These are phyloP conservation scores for Harpalus rubripes DNA, from an alignment of 2,888 invertebrate genomes.

Conservation along the genomic window DNA sequence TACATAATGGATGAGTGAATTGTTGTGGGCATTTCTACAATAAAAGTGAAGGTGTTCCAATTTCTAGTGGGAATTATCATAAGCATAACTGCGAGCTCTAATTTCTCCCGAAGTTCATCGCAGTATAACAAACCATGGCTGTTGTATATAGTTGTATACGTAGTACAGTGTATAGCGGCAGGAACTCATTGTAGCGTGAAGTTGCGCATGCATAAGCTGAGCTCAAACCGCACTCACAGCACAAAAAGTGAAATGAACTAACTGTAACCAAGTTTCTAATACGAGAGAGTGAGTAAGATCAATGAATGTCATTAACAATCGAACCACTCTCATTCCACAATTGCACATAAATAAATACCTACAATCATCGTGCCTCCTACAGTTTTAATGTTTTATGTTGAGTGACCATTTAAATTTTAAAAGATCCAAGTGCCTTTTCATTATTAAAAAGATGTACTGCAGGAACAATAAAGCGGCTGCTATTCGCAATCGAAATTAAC, in stretches of 20 bases:
- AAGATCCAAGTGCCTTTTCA: too few relatives aligned
- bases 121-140: too few relatives aligned
- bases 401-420: too few relatives aligned
- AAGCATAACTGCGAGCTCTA: neutral
- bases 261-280: conserved; percentile 55
- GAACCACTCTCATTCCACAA: neutral
- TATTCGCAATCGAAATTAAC: too few relatives aligned
- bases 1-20: neutral
- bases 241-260: conserved; percentile 57
- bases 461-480: too few relatives aligned
- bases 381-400: too few relatives aligned
- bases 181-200: conserved; percentile 39
- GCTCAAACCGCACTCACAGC: conserved; percentile 22
- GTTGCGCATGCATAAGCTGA: conserved; percentile 49
- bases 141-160: neutral
- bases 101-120: neutral
- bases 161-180: neutral
- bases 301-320: conserved; percentile 23
- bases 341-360: too few relatives aligned
- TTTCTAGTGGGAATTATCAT: conserved; percentile 9
- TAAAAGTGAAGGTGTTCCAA: conserved; percentile 21
- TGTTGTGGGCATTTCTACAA: neutral
- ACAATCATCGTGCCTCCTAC: too few relatives aligned
- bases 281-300: conserved; percentile 10
- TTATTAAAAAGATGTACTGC: too few relatives aligned